Percentiles rank a stretch among this genome's conserved stretches.
Conservation (phyloP, 2,888 invertebrate species). For the Glomeris marginata region DNA sequence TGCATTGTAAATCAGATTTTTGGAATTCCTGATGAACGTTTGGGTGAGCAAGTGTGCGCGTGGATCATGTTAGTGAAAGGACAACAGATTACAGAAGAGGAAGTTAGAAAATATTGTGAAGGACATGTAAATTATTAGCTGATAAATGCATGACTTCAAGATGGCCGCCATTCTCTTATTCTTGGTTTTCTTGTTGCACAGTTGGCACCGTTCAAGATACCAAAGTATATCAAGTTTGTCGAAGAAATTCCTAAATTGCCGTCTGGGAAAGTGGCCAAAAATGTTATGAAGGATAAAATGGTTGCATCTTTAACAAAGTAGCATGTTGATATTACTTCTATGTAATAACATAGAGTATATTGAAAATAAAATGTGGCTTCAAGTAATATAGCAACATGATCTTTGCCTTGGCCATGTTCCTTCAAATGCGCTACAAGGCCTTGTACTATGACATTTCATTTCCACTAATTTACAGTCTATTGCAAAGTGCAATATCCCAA, state of each 20-base stretch:
- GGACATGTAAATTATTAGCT: constrained; percentile 35
- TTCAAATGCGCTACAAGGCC: no score
- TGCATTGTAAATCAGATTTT: constrained; percentile 37
- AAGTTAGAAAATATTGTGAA: constrained; percentile 24
- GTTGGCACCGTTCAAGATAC: no score
- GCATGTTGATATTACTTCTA: not conserved
- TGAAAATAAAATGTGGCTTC: constrained; percentile 38
- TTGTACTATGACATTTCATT: no score
- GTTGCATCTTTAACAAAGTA: not conserved
- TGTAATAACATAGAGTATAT: no score
- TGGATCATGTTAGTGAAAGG: constrained; percentile 26
- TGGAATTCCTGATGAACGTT: constrained; percentile 55
- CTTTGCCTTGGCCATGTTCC: no score
- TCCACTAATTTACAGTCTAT: no score
- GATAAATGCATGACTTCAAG: not conserved
- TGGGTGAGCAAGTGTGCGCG: constrained; percentile 47
- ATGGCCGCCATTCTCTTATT: not conserved
- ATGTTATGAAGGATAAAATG: not conserved
- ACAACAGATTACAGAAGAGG: constrained; percentile 20
- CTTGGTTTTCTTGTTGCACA: no score
- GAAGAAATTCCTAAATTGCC: no score
- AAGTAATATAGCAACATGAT: no score
- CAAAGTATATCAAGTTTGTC: no score
- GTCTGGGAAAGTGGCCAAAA: no score
- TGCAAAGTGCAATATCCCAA: no score